phyloP scores from a whole-genome alignment of 2,113 vertebrate species.

The Burhinus oedicnemus region DNA sequence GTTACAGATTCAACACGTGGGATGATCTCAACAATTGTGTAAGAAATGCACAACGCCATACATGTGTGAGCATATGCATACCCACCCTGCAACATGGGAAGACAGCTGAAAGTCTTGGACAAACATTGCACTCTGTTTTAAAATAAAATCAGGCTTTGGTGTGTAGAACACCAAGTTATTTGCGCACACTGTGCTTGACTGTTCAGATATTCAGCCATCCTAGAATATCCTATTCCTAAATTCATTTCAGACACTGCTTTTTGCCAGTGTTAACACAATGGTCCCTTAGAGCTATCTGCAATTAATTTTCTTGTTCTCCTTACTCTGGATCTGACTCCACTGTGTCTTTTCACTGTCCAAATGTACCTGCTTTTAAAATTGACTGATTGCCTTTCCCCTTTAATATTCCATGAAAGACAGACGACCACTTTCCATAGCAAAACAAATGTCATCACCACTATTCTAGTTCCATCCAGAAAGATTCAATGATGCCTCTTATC shows the following conservation, averaged over 20 bases:
- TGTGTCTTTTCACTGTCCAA: background rate
- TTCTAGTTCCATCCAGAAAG: background rate
- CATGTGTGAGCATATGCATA: background rate
- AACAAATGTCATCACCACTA: background rate
- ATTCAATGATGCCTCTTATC: background rate
- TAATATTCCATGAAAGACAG: background rate
- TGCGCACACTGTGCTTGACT: background rate
- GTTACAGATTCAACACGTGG: background rate
- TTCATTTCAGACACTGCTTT: background rate
- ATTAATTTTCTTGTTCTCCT: constrained; percentile 4
- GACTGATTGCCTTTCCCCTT: background rate
- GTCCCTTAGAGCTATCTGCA: background rate
- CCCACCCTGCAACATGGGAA: background rate
- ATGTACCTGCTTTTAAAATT: constrained; percentile 11
- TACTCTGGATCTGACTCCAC: background rate
- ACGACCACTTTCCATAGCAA: background rate
- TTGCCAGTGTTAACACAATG: background rate
- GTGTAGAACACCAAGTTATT: background rate
- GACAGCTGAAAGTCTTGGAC: background rate
- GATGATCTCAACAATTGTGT: background rate
- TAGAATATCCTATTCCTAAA: background rate
- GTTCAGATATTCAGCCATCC: background rate
- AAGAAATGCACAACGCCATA: background rate
- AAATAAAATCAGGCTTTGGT: background rate
- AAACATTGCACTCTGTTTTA: background rate